A percentile compares a stretch with the other conserved stretches of the same genome.
These are phyloP conservation scores for Porites cylindrica DNA, from an alignment of 92 coral and sea anemone species.

Conservation along the genomic window DNA sequence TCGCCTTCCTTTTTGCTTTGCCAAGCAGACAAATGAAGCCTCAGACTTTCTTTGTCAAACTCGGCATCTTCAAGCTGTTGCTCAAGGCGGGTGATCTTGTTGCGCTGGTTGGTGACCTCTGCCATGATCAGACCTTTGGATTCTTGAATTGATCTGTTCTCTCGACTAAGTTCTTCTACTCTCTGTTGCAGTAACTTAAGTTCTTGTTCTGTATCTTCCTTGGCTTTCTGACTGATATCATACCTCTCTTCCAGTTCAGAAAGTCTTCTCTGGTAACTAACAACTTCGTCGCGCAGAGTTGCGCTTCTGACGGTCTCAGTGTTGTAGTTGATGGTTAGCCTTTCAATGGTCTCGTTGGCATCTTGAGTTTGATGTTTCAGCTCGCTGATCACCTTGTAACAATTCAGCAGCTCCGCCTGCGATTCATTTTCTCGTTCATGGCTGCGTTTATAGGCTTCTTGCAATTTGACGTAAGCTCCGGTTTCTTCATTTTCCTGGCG, in stretches of 20 bases:
- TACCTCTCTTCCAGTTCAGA: constrained; percentile 96
- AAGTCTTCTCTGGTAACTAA: constrained; percentile 83
- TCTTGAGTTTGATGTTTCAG: constrained; percentile 82
- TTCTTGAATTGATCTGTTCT: constrained; percentile 77
- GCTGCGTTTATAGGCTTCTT: constrained; percentile 93
- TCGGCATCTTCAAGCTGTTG: constrained; percentile 79
- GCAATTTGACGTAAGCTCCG: constrained; percentile 86
- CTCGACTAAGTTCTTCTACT: constrained; percentile 79
- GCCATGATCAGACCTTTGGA: constrained; percentile 74
- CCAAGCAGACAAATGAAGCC: constrained; percentile 64
- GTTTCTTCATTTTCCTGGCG: constrained; percentile 85
- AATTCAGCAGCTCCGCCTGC: constrained; percentile 87
- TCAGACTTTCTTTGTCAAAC: constrained; percentile 76
- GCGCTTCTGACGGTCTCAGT: constrained; percentile 74
- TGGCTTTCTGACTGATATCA: constrained; percentile 81
- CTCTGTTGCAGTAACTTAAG: constrained; percentile 88
- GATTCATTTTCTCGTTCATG: constrained; percentile 97
- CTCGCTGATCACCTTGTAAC: constrained; percentile 84
- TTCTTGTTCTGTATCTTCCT: constrained; percentile 90
- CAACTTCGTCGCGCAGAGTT: constrained; percentile 82
- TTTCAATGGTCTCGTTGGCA: constrained; percentile 76
- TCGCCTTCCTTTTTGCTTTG: constrained; percentile 74
- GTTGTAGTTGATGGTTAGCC: constrained; percentile 76
- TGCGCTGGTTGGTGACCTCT: constrained; percentile 79
- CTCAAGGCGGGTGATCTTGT: constrained; percentile 74